Conservation (phyloP, 2,113 vertebrate genomes). For the Nycticorax nycticorax region DNA sequence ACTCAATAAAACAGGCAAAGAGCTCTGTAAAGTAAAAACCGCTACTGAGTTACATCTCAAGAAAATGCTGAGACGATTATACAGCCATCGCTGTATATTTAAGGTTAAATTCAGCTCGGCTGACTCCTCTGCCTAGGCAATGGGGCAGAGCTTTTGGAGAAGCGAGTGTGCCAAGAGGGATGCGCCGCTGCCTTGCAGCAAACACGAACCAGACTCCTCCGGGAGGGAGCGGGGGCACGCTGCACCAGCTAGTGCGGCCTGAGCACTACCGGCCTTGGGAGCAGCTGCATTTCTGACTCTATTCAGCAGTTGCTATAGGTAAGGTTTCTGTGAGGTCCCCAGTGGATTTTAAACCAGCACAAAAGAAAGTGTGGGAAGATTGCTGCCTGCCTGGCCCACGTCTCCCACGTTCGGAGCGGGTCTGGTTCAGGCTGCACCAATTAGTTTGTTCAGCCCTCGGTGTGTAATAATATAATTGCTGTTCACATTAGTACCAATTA, state of each 20-base stretch:
- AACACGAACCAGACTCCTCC: not conserved
- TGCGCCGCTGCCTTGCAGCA: fast-evolving
- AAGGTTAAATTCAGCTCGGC: not conserved
- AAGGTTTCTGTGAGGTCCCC: constrained; percentile 11
- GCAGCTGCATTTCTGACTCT: not conserved
- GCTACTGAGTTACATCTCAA: not conserved
- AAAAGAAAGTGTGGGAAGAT: not conserved
- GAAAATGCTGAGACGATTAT: not conserved
- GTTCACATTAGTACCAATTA: not conserved
- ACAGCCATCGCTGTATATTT: not conserved
- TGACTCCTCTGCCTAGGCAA: not conserved
- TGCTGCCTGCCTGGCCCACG: not conserved
- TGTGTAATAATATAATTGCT: not conserved
- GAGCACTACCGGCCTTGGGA: not conserved
- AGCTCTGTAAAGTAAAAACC: not conserved
- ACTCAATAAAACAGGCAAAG: not conserved
- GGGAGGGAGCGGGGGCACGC: not conserved
- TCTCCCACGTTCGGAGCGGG: not conserved
- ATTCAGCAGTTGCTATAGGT: not conserved
- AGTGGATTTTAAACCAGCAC: not conserved
- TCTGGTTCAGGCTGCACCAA: not conserved
- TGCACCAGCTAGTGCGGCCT: not conserved
- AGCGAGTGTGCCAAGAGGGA: not conserved
- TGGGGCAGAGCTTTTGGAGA: not conserved
- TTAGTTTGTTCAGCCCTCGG: not conserved